Percentiles rank a stretch among this genome's conserved stretches.
Evolutionary conservation across 1,140 invertebrate genomes (phyloP).

Genomic region (Drosophila burlai): DNA sequence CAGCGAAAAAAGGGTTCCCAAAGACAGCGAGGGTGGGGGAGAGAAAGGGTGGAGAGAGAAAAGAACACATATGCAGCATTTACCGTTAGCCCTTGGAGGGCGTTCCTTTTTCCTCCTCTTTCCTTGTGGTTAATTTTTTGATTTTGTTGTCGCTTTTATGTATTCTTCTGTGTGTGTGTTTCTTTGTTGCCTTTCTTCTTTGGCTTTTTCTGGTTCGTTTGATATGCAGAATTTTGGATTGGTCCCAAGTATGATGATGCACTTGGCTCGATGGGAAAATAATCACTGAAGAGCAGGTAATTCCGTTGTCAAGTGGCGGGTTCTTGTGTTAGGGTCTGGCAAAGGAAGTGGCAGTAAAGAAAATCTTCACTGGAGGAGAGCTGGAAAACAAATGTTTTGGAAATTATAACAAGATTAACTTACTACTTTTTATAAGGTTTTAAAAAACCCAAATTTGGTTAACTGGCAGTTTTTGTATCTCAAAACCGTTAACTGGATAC

Average conservation of each 20-base stretch:
- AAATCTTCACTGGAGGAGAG: background rate
- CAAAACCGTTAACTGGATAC: too few relatives aligned
- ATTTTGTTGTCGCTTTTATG: conserved; percentile 28
- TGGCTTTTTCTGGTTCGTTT: conserved; percentile 41
- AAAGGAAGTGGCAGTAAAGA: background rate
- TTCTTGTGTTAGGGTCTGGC: background rate
- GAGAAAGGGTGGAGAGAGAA: background rate
- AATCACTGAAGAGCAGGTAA: conserved; percentile 34
- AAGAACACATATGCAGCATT: conserved; percentile 72
- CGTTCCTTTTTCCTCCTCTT: conserved; percentile 42
- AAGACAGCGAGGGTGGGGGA: conserved; percentile 7
- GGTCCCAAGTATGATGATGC: conserved; percentile 24
- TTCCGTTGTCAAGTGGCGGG: conserved; percentile 28
- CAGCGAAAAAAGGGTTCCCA: conserved; percentile 65
- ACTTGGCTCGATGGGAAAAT: conserved; percentile 50
- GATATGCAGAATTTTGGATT: conserved; percentile 36
- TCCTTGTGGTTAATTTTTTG: conserved; percentile 52
- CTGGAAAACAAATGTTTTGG: background rate
- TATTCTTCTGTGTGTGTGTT: conserved; percentile 17
- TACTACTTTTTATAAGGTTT: background rate
- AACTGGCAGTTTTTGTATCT: too few relatives aligned
- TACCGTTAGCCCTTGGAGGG: conserved; percentile 70
- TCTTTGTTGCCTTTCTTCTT: conserved; percentile 26
- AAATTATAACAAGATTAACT: background rate
- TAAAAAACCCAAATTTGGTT: too few relatives aligned